These are phyloP conservation scores for Triops longicaudatus DNA, from an alignment of 1,140 invertebrate species.

Conservation along the genomic window DNA sequence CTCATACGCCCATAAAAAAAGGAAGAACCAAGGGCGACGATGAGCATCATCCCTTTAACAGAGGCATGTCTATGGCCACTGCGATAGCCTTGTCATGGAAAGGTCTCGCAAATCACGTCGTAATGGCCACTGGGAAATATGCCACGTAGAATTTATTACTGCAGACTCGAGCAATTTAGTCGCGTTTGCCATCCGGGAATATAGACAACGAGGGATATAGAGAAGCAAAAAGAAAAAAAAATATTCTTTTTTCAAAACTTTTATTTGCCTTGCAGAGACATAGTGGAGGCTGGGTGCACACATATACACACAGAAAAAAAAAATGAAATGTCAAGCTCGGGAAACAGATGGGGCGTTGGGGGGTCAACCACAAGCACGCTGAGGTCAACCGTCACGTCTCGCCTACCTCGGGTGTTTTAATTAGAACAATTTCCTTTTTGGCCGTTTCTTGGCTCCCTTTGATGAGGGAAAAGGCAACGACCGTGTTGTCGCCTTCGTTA, in stretches of 20 bases:
- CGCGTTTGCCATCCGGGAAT: constrained; percentile 1
- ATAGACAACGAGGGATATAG: not conserved
- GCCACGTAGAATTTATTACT: constrained; percentile 7
- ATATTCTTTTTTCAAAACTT: not conserved
- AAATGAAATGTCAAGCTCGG: constrained; percentile 10
- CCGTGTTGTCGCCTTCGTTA: constrained; percentile 14
- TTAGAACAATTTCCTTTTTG: constrained; percentile 2
- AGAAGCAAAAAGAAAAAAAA: not conserved
- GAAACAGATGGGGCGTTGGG: not conserved
- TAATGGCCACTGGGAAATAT: constrained; percentile 15
- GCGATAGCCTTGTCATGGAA: constrained; percentile 6
- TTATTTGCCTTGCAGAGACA: not conserved
- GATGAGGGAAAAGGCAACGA: not conserved
- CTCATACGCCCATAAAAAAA: not conserved
- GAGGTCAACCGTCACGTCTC: constrained; percentile 9
- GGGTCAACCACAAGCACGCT: constrained; percentile 2
- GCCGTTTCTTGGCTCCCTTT: not conserved
- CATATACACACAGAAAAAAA: not conserved
- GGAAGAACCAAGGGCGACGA: not conserved
- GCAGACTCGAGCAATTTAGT: constrained; percentile 11
- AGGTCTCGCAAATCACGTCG: constrained; percentile 14
- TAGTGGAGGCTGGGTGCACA: not conserved
- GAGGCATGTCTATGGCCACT: constrained; percentile 10
- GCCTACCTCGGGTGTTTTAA: constrained; percentile 14
- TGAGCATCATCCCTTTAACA: constrained; percentile 1